Percentiles rank a stretch among this genome's conserved stretches.
Conservation (phyloP, 2,113 vertebrate species). For the Tychaedon coryphoeus region DNA sequence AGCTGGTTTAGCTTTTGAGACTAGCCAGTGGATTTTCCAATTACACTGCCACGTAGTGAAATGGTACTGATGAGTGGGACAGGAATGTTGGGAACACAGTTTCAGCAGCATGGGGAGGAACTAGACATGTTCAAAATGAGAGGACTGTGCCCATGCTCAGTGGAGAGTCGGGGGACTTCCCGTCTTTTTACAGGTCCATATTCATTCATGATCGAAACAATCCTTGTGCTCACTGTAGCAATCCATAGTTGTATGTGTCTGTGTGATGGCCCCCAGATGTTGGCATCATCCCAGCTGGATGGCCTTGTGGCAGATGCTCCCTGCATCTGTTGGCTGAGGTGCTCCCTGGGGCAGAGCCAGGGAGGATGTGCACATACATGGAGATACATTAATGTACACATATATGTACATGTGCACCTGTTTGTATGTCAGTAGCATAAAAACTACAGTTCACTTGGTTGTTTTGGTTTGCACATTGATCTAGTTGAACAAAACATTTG, state of each 20-base stretch:
- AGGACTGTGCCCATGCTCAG: background rate
- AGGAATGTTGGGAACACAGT: background rate
- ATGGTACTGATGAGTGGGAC: background rate
- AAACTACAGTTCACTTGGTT: background rate
- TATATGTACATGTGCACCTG: background rate
- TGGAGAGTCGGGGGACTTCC: background rate
- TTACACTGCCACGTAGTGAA: background rate
- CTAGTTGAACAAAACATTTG: background rate
- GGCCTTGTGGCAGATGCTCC: background rate
- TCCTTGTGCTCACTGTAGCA: background rate
- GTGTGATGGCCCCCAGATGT: background rate
- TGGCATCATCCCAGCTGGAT: background rate
- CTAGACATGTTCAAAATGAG: accelerated
- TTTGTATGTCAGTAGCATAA: background rate
- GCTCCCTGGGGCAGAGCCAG: background rate
- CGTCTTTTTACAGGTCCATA: background rate
- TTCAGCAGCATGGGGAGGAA: background rate
- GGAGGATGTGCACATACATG: accelerated
- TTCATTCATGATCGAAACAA: background rate
- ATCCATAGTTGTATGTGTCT: background rate
- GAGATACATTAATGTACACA: background rate
- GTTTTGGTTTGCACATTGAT: background rate
- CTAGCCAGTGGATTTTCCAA: background rate
- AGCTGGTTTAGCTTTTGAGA: slow-evolving; percentile 2
- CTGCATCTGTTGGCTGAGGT: background rate